Base-by-base conservation (phyloP, 2,797 vertebrate genomes). In the Spinus pinus region DNA sequence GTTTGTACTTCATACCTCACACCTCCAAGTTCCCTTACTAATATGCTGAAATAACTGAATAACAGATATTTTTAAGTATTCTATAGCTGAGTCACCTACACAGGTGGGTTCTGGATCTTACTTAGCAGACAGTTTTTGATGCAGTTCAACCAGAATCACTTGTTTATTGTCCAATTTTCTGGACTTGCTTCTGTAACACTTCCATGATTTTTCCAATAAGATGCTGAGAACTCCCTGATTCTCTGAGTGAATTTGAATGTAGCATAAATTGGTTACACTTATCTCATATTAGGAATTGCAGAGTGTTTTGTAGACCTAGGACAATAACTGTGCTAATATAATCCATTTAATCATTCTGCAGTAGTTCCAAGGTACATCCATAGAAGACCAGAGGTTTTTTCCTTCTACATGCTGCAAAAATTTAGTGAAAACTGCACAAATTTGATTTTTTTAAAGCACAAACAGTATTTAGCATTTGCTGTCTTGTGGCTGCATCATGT, bases 401-500 rank as follows among this genome's bases (percentile, higher is more conserved):
- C 41, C 20, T 57, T 7, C 12, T 74, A 33, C 4, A 23, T 20
- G 4, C 8, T 67, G 47, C 35, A 90, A 39, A 69, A 58, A 2
- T 73, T 62, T 28, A 77, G 54, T 0, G 2, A 57, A 87, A 90
- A 72, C 19, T 51, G 12, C 9, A 14, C 1, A 5, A 61, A 47
- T 19, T 28, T 58, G 9, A 39, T 81, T 83, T 72, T 77, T 14
- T 69, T 41, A 51, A 60, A 66, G 58, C 23, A 58, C 12, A 72
- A 42, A 58, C 3, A 47, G 2, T n/a, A 49, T 58, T 83, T 82
- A 70, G 7, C 21, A 41, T 18, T 61, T 91, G 11, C 23, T 18
- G 64, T 83, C 49, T 58, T 53, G 13, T 56, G 47, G 14, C 5
- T 67, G 44, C 0, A 0, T 12, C 3, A 0, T 10, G 7, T 51